These are phyloP conservation scores for Drosophila sucinea DNA, from an alignment of 1,140 invertebrate species.

Conservation along the genomic window DNA sequence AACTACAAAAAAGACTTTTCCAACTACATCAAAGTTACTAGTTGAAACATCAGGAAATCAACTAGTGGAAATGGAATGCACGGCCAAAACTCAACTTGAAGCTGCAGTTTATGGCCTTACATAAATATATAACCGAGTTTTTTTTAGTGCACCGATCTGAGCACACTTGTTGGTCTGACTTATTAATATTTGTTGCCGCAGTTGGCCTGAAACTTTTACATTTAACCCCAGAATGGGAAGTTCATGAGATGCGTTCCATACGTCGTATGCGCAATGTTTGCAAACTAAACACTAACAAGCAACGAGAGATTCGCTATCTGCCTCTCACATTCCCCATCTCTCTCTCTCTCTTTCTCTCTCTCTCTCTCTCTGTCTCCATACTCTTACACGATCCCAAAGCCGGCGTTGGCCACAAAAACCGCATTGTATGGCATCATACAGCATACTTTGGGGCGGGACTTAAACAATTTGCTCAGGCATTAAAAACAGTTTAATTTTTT, in stretches of 20 bases:
- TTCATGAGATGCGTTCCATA: conserved; percentile 21
- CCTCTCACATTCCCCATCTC: not conserved
- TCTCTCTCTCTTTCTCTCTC: conserved; percentile 21
- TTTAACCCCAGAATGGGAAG: conserved; percentile 3
- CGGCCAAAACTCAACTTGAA: no score
- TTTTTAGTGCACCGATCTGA: not conserved
- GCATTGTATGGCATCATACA: conserved; percentile 20
- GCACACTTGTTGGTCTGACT: conserved; percentile 1
- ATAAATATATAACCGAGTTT: not conserved
- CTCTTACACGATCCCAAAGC: conserved; percentile 4
- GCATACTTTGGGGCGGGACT: conserved; percentile 23
- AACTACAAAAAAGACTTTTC: no score
- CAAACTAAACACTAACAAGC: conserved; percentile 46
- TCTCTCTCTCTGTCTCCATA: conserved; percentile 8
- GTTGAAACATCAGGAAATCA: no score
- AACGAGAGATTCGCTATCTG: conserved; percentile 13
- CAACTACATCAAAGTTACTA: no score
- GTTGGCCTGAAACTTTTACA: conserved; percentile 16
- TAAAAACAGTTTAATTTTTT: conserved; percentile 57
- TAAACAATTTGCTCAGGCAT: conserved; percentile 50
- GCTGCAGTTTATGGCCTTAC: not conserved
- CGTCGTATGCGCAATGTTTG: conserved; percentile 51
- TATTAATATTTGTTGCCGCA: conserved; percentile 4
- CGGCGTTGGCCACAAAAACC: conserved; percentile 45
- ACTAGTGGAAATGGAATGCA: no score